Evolutionary conservation across 2,113 vertebrate genomes (phyloP), one percentile per base, ranked within the genome.

Genomic region (Myanophis thanlyinensis): DNA sequence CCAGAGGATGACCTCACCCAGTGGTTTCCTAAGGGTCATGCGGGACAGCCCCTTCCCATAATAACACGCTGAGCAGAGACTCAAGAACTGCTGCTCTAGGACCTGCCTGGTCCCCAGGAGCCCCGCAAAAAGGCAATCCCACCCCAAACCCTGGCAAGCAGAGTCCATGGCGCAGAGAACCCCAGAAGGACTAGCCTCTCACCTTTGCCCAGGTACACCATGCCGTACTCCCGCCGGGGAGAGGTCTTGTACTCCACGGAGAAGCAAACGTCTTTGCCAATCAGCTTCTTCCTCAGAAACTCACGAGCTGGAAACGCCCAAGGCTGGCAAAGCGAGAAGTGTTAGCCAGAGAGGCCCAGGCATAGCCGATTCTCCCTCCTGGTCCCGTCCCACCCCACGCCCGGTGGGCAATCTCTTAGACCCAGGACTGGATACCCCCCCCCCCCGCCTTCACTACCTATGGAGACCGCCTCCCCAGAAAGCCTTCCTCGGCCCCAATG

Each of bases 231-330:
- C 35, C 99, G 97, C 91, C 98, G 98, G 94, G 98, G 97, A 0
- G 97, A 96, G 1, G 98, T 98, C 97, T 98, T 99, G 97, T 98
- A 98, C 96, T 99, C 99, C 95, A 99, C 98, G 0, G 98, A 99
- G 94, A 99, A 99, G 97, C 99, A 99, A 15, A 99, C 98, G 96
- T 99, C 99, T 97, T 99, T 99, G 51, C 99, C 99, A 15, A 99
- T 99, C 89, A 99, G 97, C 96, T 99, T 99, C 98, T 99, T 99
- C 40, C 99, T 97, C 94, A 99, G 97, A 94, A 99, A 99, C 91
- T 99, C 99, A 5, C 99, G 98, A 54, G 99, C 99, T 25, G 99
- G 99, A 96, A 99, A 99, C 8, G 98, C 99, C 98, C 98, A 99
- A 1, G 99, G 98, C 99, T 99, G 47, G 6, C 7, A 3, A 20